Conservation (phyloP, 2,113 vertebrate species). For the Aramus guarauna region DNA sequence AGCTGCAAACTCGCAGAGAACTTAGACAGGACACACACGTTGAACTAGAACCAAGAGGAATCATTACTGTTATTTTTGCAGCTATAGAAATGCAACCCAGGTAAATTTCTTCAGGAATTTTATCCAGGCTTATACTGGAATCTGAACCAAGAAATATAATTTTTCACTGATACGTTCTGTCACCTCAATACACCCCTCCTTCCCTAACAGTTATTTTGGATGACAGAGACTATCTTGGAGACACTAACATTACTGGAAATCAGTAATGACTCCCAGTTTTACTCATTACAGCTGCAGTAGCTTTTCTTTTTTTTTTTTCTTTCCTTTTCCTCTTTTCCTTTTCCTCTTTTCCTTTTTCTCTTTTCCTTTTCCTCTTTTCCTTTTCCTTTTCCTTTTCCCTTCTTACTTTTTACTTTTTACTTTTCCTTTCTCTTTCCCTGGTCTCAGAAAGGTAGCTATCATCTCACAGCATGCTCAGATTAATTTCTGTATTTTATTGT, state of each 20-base stretch:
- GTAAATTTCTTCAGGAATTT: background rate
- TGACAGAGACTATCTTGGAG: background rate
- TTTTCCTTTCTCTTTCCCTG: background rate
- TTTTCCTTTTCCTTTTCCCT: background rate
- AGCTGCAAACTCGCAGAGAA: background rate
- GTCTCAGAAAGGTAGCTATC: background rate
- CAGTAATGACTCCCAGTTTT: background rate
- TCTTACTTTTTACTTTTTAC: background rate
- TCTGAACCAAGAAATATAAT: background rate
- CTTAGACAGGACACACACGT: rapidly evolving
- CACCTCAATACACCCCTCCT: background rate
- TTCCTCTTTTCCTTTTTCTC: background rate
- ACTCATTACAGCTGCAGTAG: background rate
- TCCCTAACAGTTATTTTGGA: background rate
- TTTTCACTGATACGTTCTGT: background rate
- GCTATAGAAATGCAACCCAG: background rate
- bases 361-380: too few relatives aligned
- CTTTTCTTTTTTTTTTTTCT: background rate
- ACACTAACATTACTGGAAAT: background rate
- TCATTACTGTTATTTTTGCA: background rate
- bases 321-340: background rate
- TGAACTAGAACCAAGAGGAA: background rate
- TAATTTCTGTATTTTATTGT: background rate
- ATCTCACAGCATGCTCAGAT: background rate
- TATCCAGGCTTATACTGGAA: background rate